phyloP scores from a whole-genome alignment of 2,888 invertebrate species.

The Lordiphosa fenestrarum region DNA sequence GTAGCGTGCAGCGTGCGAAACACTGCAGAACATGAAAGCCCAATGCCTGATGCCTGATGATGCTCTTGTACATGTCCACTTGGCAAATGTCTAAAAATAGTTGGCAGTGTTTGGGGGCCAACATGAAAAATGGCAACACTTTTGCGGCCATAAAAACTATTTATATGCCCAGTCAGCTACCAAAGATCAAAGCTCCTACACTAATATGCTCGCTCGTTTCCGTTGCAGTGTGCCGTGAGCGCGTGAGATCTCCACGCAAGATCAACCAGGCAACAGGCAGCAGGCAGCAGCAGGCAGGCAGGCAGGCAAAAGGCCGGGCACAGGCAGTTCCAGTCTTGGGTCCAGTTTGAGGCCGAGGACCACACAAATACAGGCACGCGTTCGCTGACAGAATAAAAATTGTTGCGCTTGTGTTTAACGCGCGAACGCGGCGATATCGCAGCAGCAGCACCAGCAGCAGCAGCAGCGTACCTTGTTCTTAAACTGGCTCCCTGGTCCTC shows the following conservation, averaged over 20 bases:
- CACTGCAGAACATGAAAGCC: conserved; percentile 57
- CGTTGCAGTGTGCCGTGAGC: conserved; percentile 58
- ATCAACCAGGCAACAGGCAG: conserved; percentile 36
- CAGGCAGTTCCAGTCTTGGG: conserved; percentile 33
- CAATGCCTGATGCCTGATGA: conserved; percentile 21
- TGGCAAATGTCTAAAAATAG: conserved; percentile 58
- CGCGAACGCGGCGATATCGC: conserved; percentile 79
- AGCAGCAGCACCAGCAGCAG: conserved; percentile 40
- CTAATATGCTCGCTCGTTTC: conserved; percentile 53
- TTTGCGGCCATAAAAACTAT: conserved; percentile 74
- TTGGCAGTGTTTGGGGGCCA: conserved; percentile 26
- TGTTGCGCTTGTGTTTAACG: conserved; percentile 80
- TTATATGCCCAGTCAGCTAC: conserved; percentile 45
- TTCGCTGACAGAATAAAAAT: conserved; percentile 81
- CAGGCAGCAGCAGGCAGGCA: conserved; percentile 16
- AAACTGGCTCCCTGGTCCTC: conserved; percentile 65
- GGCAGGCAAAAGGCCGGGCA: conserved; percentile 31
- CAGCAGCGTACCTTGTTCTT: conserved; percentile 59
- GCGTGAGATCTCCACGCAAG: conserved; percentile 76
- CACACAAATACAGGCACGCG: conserved; percentile 81
- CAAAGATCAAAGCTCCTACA: conserved; percentile 27
- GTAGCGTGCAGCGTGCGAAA: conserved; percentile 75
- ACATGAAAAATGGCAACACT: conserved; percentile 74
- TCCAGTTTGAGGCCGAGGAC: conserved; percentile 76
- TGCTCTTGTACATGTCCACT: conserved; percentile 49